phyloP scores from a whole-genome alignment of 2,888 invertebrate species.

The Ornithoptera alexandrae region DNA sequence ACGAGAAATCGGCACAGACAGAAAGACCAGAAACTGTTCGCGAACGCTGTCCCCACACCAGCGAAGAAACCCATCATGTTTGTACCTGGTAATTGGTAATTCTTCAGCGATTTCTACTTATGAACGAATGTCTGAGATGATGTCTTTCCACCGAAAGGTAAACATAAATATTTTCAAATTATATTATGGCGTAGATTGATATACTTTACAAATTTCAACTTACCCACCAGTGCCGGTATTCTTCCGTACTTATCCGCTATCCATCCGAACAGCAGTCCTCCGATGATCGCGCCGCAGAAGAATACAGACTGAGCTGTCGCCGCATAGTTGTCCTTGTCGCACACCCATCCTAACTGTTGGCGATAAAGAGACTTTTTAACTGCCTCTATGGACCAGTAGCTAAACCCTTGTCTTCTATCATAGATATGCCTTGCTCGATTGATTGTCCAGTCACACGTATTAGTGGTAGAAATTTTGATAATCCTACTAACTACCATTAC shows the following conservation, averaged over 20 bases:
- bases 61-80: slow-evolving; percentile 85
- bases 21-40: slow-evolving; percentile 88
- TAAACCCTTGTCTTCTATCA: no score
- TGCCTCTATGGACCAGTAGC: no score
- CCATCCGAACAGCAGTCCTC: slow-evolving; percentile 92
- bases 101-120: not conserved
- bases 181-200: not conserved
- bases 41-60: slow-evolving; percentile 87
- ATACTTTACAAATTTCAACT: slow-evolving; percentile 29
- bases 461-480: no score
- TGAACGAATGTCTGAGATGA: not conserved
- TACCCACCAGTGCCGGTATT: slow-evolving; percentile 87
- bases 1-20: slow-evolving; percentile 91
- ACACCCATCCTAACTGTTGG: slow-evolving; percentile 89
- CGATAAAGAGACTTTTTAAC: not conserved
- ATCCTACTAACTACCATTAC: no score
- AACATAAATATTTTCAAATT: no score
- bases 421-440: no score
- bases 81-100: slow-evolving; percentile 71
- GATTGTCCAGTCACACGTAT: no score
- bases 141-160: not conserved
- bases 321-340: slow-evolving; percentile 87
- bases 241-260: slow-evolving; percentile 91
- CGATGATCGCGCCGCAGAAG: slow-evolving; percentile 91
- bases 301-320: slow-evolving; percentile 90